Conservation (phyloP, 2,113 vertebrate genomes). For the Aviceda subcristata region DNA sequence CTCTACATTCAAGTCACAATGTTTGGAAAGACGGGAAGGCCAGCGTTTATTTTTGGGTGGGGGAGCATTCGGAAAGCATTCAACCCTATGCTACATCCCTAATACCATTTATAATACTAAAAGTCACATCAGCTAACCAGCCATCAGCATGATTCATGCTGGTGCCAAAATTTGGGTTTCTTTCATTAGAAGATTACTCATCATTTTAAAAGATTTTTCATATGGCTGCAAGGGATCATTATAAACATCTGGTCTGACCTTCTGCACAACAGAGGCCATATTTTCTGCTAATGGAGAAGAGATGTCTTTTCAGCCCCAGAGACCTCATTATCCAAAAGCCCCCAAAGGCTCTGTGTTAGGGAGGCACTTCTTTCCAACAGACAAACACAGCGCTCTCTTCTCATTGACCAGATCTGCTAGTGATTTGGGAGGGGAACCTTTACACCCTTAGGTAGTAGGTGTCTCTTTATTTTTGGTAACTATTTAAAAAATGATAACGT, state of each 20-base stretch:
- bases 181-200: slow-evolving; percentile 25
- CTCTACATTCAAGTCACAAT: not conserved
- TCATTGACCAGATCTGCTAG: not conserved
- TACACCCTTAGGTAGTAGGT: not conserved
- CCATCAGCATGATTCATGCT: not conserved
- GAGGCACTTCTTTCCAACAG: not conserved
- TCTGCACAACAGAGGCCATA: slow-evolving; percentile 16
- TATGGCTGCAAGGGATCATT: slow-evolving; percentile 44
- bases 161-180: not conserved
- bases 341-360: not conserved
- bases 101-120: not conserved
- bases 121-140: not conserved
- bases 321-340: slow-evolving; percentile 46
- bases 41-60: not conserved
- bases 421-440: not conserved
- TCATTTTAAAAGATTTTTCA: slow-evolving; percentile 8
- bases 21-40: not conserved
- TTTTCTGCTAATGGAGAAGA: slow-evolving; percentile 52
- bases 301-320: slow-evolving; percentile 41
- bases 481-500: not conserved
- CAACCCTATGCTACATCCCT: not conserved
- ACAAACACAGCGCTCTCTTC: not conserved
- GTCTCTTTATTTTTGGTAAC: not conserved
- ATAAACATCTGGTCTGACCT: slow-evolving; percentile 47
- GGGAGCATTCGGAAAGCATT: not conserved